Evolutionary conservation across 2,113 vertebrate species (phyloP).

Genomic region (Labrus mixtus): DNA sequence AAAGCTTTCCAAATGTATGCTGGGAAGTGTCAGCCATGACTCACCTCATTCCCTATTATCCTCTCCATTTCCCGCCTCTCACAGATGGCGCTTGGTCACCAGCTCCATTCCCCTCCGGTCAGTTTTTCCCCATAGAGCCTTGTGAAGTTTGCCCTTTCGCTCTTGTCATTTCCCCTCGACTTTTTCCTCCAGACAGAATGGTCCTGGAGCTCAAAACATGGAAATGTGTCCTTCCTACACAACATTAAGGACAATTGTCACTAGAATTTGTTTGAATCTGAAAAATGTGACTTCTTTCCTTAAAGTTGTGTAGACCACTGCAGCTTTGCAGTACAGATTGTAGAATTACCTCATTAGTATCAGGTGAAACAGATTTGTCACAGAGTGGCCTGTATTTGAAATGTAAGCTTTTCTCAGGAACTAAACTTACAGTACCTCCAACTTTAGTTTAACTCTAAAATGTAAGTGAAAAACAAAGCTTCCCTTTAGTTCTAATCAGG

Average conservation of each 20-base stretch:
- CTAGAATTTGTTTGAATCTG: not conserved
- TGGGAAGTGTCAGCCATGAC: conserved; percentile 55
- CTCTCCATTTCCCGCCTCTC: conserved; percentile 70
- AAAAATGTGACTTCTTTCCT: conserved; percentile 15
- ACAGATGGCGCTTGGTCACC: conserved; percentile 82
- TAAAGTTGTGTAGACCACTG: conserved; percentile 56
- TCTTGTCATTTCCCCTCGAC: conserved; percentile 46
- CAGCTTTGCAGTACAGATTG: conserved; percentile 16
- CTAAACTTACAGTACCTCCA: not conserved
- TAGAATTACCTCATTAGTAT: conserved; percentile 1
- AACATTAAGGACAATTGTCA: conserved; percentile 44
- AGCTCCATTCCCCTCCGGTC: conserved; percentile 77
- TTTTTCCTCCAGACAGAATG: conserved; percentile 84
- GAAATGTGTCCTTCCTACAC: conserved; percentile 40
- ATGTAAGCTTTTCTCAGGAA: not conserved
- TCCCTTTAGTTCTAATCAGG: conserved; percentile 27
- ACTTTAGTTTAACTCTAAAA: not conserved
- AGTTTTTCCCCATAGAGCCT: conserved; percentile 71
- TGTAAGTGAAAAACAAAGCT: not conserved
- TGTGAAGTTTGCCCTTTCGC: conserved; percentile 70
- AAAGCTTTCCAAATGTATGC: conserved; percentile 75
- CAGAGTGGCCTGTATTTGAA: conserved; percentile 13
- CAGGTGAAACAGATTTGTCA: conserved; percentile 16
- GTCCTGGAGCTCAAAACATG: conserved; percentile 79
- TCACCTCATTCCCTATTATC: conserved; percentile 72